Evolutionary conservation across 2,113 vertebrate genomes (phyloP).

Genomic region (Calyptomena viridis): DNA sequence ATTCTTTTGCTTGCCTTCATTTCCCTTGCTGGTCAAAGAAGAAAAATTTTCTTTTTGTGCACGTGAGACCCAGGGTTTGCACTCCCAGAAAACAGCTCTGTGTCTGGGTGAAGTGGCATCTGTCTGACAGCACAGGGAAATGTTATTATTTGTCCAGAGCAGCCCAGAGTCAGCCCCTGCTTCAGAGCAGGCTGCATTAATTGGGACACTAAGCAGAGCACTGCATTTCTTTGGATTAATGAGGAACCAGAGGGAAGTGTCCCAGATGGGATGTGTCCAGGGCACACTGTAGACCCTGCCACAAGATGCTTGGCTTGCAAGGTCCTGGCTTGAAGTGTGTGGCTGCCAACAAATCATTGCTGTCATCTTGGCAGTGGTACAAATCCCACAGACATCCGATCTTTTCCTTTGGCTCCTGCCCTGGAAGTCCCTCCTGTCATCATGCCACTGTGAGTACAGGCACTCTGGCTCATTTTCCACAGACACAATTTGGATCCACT

Average conservation of each 20-base stretch:
- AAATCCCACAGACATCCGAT: not conserved
- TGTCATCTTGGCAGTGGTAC: not conserved
- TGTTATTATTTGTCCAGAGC: not conserved
- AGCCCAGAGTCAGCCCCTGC: not conserved
- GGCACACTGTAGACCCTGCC: not conserved
- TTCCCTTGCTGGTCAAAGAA: not conserved
- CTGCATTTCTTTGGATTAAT: not conserved
- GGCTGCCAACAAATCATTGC: slow-evolving; percentile 21
- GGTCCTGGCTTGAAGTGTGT: not conserved
- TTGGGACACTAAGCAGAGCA: not conserved
- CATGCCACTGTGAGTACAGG: not conserved
- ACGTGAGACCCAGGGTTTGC: not conserved
- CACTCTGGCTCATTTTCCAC: not conserved
- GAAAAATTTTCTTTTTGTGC: not conserved
- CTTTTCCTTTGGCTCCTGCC: slow-evolving; percentile 21
- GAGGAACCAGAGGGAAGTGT: not conserved
- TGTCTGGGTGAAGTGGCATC: not conserved
- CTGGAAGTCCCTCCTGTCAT: not conserved
- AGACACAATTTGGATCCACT: not conserved
- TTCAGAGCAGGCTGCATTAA: not conserved
- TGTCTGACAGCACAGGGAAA: not conserved
- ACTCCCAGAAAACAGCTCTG: not conserved
- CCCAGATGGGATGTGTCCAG: not conserved
- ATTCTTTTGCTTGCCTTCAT: not conserved
- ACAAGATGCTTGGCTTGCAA: not conserved